Conservation (phyloP, 2,888 invertebrate genomes). For the Coenonympha arcania region DNA sequence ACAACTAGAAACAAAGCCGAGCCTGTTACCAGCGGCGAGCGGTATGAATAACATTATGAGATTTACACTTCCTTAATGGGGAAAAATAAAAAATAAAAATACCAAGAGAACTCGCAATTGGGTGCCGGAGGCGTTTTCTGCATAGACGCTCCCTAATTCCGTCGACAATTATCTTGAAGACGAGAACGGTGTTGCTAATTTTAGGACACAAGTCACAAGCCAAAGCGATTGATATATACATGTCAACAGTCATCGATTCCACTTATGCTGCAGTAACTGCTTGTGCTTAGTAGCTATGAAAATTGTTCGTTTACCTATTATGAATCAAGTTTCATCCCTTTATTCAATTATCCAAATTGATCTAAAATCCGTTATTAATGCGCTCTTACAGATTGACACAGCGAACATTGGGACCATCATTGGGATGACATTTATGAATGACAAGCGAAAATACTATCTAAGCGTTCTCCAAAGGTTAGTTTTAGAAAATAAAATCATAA, state of each 20-base stretch:
- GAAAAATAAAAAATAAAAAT: slow-evolving; percentile 6
- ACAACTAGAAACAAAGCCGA: background rate
- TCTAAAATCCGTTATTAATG: no score
- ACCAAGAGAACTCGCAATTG: slow-evolving; percentile 1
- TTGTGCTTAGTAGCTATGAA: no score
- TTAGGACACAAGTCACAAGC: slow-evolving; percentile 5
- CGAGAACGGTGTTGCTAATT: slow-evolving; percentile 18
- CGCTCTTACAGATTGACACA: no score
- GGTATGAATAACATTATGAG: slow-evolving; percentile 6
- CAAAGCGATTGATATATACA: background rate
- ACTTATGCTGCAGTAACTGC: no score
- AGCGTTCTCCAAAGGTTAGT: no score
- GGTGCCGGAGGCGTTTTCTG: slow-evolving; percentile 12
- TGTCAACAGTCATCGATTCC: background rate
- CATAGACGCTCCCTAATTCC: slow-evolving; percentile 18
- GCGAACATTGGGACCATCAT: no score
- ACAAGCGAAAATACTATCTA: no score
- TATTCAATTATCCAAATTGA: no score
- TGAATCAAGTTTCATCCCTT: no score
- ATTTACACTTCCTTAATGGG: slow-evolving; percentile 10
- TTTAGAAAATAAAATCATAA: no score
- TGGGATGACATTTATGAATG: no score
- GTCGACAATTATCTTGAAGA: slow-evolving; percentile 19
- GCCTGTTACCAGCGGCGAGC: background rate
- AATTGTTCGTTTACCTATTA: no score